Evolutionary conservation across 2,888 invertebrate genomes (phyloP).

Genomic region (Mesopsocus fuscifrons): DNA sequence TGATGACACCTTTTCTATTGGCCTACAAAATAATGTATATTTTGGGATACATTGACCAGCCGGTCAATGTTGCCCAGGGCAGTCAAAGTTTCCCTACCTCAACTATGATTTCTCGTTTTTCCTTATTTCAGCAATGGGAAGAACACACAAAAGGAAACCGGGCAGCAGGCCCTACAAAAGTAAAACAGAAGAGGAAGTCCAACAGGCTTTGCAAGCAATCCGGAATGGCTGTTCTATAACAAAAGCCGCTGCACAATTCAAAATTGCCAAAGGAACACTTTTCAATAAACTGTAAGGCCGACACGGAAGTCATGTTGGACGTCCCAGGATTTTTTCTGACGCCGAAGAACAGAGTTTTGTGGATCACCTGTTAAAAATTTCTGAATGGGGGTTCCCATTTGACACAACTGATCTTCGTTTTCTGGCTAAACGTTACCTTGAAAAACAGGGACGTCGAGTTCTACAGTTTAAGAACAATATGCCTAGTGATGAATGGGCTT

Average conservation of each 20-base stretch:
- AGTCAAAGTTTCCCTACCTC: no score
- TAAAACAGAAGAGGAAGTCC: no score
- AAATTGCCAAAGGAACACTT: neutral
- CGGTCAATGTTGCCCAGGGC: no score
- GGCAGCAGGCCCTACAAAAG: no score
- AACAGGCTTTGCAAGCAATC: no score
- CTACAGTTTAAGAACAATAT: neutral
- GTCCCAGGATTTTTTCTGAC: neutral
- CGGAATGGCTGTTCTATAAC: no score
- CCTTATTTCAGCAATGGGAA: no score
- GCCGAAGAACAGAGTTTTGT: neutral
- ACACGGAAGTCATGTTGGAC: neutral
- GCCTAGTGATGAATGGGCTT: neutral
- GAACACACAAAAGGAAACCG: no score
- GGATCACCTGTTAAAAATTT: neutral
- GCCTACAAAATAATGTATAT: no score
- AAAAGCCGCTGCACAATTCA: neutral
- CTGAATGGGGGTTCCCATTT: slow-evolving; percentile 1
- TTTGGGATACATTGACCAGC: no score
- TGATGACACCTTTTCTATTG: no score
- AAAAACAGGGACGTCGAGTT: neutral
- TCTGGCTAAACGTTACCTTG: neutral
- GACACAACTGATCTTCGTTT: neutral
- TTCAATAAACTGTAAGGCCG: neutral
- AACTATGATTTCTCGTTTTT: no score